Base-by-base conservation (phyloP, 2,888 invertebrate species). In the Folsomia manolachei region DNA sequence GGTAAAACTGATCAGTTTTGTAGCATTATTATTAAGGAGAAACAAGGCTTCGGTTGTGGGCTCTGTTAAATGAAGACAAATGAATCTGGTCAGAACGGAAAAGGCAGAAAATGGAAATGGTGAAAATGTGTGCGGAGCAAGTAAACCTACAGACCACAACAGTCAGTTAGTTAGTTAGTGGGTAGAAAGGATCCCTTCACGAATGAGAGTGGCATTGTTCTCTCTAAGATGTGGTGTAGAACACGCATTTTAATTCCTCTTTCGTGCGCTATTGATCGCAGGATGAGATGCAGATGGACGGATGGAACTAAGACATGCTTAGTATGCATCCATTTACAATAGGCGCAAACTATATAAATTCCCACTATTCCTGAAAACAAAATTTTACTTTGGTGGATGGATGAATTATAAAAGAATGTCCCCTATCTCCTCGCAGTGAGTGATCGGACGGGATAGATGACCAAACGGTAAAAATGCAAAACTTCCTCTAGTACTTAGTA, bases 1-100 rank as follows among this genome's bases (percentile, higher is more conserved):
- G 39, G 4, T 14, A 39, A 39, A 56, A 56, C n/a, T 7, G 56
- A 56, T 56, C 19, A 56, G 56, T 56, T 56, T n/a, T n/a, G n/a
- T n/a, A n/a, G 18, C 56, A 7, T 21, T 56, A 56, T 56, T 56
- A 56, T 39, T 39, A 56, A 21, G 21, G 56, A 56, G 56, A 56
- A 56, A 18, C 21, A n/a, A 56, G 56, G n/a, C n/a, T 56, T 56
- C 56, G 56, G 56, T 56, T 18, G 39, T 39, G 39, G n/a, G n/a
- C n/a, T n/a, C 39, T 39, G 56, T 56, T 56, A 56, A 56, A 56
- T 56, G 56, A 56, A 56, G 56, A 56, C 56, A 56, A 56, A 56
- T 56, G 56, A 56, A 56, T 56, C 21, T 56, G 4, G 56, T 56
- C 11, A 19, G 56, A 56, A n/a, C 19, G 56, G 56, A 56, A 39